Evolutionary conservation across 2,797 vertebrate genomes (phyloP).

Genomic region (Danio aesculapii): DNA sequence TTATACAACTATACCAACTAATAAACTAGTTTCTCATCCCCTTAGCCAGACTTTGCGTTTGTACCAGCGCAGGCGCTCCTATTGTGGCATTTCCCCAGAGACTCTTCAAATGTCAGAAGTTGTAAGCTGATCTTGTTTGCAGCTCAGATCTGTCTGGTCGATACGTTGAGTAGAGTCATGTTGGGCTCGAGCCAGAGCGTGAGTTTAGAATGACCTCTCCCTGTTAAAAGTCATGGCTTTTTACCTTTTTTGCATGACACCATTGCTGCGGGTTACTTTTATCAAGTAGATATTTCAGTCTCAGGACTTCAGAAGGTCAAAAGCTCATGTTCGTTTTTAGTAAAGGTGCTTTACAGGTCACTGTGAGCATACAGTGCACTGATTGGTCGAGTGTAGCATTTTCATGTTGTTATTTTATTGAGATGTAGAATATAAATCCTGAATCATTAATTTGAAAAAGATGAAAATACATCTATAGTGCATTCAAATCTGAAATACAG

Average conservation of each 20-base stretch:
- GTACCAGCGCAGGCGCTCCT: not conserved
- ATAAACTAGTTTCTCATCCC: not conserved
- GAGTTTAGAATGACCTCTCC: constrained; percentile 64
- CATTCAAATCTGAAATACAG: not conserved
- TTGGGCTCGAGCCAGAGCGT: constrained; percentile 48
- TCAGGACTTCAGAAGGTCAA: constrained; percentile 64
- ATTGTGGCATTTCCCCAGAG: constrained; percentile 65
- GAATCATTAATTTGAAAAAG: not conserved
- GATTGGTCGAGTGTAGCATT: not conserved
- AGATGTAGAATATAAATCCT: no score
- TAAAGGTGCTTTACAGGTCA: constrained; percentile 7
- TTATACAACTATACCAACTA: no score
- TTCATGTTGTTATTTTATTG: not conserved
- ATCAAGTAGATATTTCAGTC: constrained; percentile 58
- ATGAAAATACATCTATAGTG: not conserved
- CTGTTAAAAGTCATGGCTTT: constrained; percentile 76
- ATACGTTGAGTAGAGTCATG: constrained; percentile 43
- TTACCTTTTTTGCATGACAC: constrained; percentile 58
- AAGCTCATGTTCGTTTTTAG: constrained; percentile 19
- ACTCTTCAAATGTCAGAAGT: constrained; percentile 61
- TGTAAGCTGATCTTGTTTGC: constrained; percentile 75
- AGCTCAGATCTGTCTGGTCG: constrained; percentile 3
- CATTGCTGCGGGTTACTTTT: constrained; percentile 44
- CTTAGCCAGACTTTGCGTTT: not conserved
- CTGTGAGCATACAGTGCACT: not conserved